phyloP scores from a whole-genome alignment of 2,797 vertebrate genomes.

The Glossophaga mutica region DNA sequence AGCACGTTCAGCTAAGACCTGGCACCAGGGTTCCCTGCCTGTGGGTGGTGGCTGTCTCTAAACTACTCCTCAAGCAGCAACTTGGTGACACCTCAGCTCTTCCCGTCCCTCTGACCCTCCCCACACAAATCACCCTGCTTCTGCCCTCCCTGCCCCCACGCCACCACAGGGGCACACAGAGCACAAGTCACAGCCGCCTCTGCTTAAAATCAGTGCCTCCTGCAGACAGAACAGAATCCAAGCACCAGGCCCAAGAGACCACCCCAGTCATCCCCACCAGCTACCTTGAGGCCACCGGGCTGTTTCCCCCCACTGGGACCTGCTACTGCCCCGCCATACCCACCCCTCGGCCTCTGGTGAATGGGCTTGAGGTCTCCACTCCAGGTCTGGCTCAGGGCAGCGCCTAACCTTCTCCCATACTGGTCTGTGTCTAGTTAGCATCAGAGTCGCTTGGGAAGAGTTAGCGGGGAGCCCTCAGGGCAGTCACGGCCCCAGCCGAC shows the following conservation, averaged over 20 bases:
- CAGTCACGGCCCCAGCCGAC: background rate
- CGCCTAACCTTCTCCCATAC: background rate
- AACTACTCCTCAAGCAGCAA: background rate
- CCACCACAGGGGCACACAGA: background rate
- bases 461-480: background rate
- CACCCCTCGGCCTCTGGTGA: background rate
- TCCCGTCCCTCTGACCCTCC: too few relatives aligned
- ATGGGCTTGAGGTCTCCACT: background rate
- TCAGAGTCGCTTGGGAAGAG: background rate
- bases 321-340: background rate
- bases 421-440: background rate
- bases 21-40: background rate
- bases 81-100: background rate
- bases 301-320: background rate
- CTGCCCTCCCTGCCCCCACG: background rate
- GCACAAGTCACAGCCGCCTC: background rate
- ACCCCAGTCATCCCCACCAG: background rate
- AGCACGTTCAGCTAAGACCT: background rate
- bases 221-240: background rate
- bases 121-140: background rate
- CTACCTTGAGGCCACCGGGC: rapidly evolving
- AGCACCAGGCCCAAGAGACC: background rate
- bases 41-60: background rate
- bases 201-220: background rate
- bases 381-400: background rate